phyloP scores from a whole-genome alignment of 2,797 vertebrate species.

The Neoniphon sammara region DNA sequence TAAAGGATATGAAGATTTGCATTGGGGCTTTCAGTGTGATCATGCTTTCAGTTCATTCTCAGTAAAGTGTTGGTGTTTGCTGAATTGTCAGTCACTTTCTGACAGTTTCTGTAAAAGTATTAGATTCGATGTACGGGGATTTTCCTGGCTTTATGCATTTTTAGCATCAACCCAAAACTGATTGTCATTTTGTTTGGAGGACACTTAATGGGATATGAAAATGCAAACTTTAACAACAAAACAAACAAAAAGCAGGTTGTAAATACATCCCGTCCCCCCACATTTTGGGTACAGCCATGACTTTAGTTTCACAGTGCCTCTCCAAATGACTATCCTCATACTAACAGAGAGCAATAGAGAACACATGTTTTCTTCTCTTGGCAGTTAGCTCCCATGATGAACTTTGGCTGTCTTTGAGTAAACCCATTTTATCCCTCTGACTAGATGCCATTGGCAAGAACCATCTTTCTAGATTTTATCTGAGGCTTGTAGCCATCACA shows the following conservation, averaged over 20 bases:
- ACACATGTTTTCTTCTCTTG: conserved; percentile 40
- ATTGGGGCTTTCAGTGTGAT: too few relatives aligned
- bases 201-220: conserved; percentile 51
- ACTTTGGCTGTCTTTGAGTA: conserved; percentile 59
- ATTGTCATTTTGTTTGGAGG: conserved; percentile 8
- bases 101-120: too few relatives aligned
- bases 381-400: conserved; percentile 40
- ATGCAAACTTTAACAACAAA: background rate
- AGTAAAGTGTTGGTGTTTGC: too few relatives aligned
- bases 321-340: conserved; percentile 38
- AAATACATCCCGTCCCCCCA: background rate
- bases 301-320: conserved; percentile 40
- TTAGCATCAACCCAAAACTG: background rate
- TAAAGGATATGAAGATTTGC: background rate
- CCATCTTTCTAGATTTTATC: conserved; percentile 31
- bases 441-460: conserved; percentile 44
- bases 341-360: conserved; percentile 47
- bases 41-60: too few relatives aligned
- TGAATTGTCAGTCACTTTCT: too few relatives aligned
- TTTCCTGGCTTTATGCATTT: conserved; percentile 4
- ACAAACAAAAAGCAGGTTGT: background rate
- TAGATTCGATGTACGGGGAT: background rate
- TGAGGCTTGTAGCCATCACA: conserved; percentile 39
- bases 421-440: conserved; percentile 47
- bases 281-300: conserved; percentile 23